A percentile compares a stretch with the other conserved stretches of the same genome.
Evolutionary conservation across 2,888 invertebrate species (phyloP).

Genomic region (Dynastes maya): DNA sequence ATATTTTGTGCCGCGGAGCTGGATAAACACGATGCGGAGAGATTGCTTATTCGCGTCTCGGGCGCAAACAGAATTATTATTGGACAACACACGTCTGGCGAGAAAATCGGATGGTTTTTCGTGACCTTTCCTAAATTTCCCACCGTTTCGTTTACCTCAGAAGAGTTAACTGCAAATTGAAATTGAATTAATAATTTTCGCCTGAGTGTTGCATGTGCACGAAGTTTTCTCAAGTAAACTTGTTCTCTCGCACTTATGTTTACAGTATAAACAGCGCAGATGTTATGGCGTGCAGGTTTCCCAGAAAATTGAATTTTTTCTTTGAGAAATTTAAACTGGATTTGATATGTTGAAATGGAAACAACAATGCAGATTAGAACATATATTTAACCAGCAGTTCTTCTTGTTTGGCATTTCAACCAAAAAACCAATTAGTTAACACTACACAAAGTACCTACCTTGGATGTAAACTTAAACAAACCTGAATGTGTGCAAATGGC

Average conservation of each 20-base stretch:
- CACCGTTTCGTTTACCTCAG: slow-evolving; percentile 8
- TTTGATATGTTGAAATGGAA: background rate
- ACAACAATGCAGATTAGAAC: background rate
- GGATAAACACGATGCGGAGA: slow-evolving; percentile 63
- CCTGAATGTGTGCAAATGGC: no score
- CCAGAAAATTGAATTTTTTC: slow-evolving; percentile 12
- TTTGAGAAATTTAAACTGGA: background rate
- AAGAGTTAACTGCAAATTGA: slow-evolving; percentile 45
- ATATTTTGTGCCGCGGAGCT: slow-evolving; percentile 60
- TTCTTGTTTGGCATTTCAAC: no score
- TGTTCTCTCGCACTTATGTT: background rate
- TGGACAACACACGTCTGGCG: slow-evolving; percentile 28
- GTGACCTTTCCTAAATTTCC: slow-evolving; percentile 41
- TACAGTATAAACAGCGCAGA: background rate
- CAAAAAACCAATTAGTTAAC: no score
- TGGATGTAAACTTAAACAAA: no score
- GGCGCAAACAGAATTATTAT: slow-evolving; percentile 47
- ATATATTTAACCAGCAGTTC: background rate
- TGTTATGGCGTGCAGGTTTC: background rate
- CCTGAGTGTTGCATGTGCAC: slow-evolving; percentile 16
- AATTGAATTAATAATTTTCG: slow-evolving; percentile 35
- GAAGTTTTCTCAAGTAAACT: background rate
- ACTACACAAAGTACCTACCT: no score
- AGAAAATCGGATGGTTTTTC: slow-evolving; percentile 39
- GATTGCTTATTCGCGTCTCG: slow-evolving; percentile 59